These are phyloP conservation scores for Phalangium opilio DNA, from an alignment of 2,888 invertebrate genomes.

Conservation along the genomic window DNA sequence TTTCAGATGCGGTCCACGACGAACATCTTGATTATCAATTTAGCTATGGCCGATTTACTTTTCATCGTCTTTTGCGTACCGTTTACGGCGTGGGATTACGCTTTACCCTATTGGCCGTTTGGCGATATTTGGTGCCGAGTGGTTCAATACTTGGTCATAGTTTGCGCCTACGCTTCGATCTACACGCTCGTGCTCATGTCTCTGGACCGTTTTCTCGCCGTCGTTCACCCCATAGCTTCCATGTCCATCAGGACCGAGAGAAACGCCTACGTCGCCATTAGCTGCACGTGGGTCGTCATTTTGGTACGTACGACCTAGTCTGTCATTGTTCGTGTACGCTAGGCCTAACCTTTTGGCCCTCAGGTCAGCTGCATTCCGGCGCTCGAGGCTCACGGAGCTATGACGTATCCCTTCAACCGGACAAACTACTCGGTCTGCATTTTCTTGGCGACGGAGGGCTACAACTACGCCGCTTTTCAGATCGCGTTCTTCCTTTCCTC, in stretches of 20 bases:
- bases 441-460: conserved; percentile 38
- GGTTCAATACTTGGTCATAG: conserved; percentile 78
- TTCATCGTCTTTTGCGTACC: conserved; percentile 89
- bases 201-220: conserved; percentile 73
- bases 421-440: conserved; percentile 50
- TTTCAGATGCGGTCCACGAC: conserved; percentile 74
- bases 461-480: conserved; percentile 42
- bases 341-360: too few relatives aligned
- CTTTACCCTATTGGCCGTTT: conserved; percentile 74
- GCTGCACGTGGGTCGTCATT: conserved; percentile 64
- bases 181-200: conserved; percentile 90
- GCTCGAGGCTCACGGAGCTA: conserved; percentile 57
- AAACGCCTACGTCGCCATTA: conserved; percentile 63
- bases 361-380: conserved; percentile 48
- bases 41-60: conserved; percentile 74
- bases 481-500: conserved; percentile 73
- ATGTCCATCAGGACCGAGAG: conserved; percentile 66
- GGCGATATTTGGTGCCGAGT: conserved; percentile 51
- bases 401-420: conserved; percentile 42
- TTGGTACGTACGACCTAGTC: background rate
- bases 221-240: conserved; percentile 78
- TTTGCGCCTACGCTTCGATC: conserved; percentile 82
- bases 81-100: conserved; percentile 80
- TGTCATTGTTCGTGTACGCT: too few relatives aligned
- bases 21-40: conserved; percentile 74